These are phyloP conservation scores for Smithornis capensis DNA, from an alignment of 2,113 vertebrate genomes.

Conservation along the genomic window DNA sequence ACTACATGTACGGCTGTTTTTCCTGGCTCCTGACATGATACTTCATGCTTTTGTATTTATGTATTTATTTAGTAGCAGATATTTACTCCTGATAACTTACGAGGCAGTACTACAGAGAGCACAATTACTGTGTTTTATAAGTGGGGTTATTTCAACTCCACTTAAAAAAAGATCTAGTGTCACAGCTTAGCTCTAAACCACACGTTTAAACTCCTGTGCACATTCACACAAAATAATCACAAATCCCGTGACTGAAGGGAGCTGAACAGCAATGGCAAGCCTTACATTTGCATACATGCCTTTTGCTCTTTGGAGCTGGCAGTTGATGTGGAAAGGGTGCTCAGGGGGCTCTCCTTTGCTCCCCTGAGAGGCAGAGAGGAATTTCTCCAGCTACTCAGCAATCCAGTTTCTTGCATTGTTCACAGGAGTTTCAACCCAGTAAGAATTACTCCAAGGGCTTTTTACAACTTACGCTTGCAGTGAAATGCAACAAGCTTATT, in stretches of 20 bases:
- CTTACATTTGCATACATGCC: neutral
- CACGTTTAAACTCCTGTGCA: neutral
- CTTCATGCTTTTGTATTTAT: neutral
- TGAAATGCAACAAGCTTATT: conserved; percentile 1
- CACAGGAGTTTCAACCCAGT: neutral
- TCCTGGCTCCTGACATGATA: neutral
- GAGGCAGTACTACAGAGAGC: neutral
- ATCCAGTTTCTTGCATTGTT: neutral
- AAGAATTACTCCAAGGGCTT: conserved; percentile 26
- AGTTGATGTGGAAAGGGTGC: neutral
- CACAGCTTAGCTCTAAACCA: neutral
- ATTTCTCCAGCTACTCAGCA: neutral
- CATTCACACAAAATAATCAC: neutral
- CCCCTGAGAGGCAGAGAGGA: neutral
- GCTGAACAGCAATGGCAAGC: neutral
- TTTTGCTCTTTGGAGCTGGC: neutral
- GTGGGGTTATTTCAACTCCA: neutral
- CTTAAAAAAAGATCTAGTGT: neutral
- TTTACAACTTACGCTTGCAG: neutral
- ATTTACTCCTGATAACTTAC: neutral
- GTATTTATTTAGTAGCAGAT: neutral
- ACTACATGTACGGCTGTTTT: neutral
- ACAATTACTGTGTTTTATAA: neutral
- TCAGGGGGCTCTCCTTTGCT: neutral
- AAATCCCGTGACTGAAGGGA: neutral